Evolutionary conservation across 2,797 vertebrate species (phyloP).

Genomic region (Lagocephalus sceleratus): DNA sequence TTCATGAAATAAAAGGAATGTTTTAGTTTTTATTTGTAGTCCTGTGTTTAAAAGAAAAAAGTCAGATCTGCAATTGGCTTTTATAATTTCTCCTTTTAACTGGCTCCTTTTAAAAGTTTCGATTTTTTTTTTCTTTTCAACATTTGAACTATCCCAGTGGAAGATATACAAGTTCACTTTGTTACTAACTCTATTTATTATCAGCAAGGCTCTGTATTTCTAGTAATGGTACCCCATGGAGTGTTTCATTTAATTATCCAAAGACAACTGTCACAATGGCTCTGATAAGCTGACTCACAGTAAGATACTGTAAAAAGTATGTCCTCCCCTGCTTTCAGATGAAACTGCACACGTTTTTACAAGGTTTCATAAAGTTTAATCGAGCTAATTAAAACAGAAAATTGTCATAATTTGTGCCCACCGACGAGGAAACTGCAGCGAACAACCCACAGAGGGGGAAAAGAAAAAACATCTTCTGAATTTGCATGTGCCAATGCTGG

Average conservation of each 20-base stretch:
- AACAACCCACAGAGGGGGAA: not conserved
- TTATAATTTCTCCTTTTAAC: too few relatives aligned
- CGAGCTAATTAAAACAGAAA: slow-evolving; percentile 68
- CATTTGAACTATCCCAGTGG: too few relatives aligned
- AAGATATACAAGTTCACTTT: too few relatives aligned
- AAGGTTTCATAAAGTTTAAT: slow-evolving; percentile 62
- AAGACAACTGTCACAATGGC: slow-evolving; percentile 49
- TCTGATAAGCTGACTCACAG: slow-evolving; percentile 65
- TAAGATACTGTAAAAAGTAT: slow-evolving; percentile 40
- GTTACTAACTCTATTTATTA: slow-evolving; percentile 47
- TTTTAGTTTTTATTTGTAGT: too few relatives aligned
- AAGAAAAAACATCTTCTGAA: slow-evolving; percentile 18
- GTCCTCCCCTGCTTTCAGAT: slow-evolving; percentile 53
- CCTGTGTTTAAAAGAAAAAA: too few relatives aligned
- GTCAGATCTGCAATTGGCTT: too few relatives aligned
- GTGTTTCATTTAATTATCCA: slow-evolving; percentile 49
- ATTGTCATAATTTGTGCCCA: slow-evolving; percentile 32
- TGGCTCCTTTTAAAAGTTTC: too few relatives aligned
- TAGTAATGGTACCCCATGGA: slow-evolving; percentile 43
- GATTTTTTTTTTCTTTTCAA: not conserved
- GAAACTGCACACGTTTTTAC: slow-evolving; percentile 55
- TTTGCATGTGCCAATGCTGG: slow-evolving; percentile 32
- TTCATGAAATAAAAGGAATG: not conserved
- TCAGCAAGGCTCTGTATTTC: slow-evolving; percentile 52
- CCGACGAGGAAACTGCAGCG: slow-evolving; percentile 45